phyloP scores from a whole-genome alignment of 2,797 vertebrate species.

The Loris lydekkerianus region DNA sequence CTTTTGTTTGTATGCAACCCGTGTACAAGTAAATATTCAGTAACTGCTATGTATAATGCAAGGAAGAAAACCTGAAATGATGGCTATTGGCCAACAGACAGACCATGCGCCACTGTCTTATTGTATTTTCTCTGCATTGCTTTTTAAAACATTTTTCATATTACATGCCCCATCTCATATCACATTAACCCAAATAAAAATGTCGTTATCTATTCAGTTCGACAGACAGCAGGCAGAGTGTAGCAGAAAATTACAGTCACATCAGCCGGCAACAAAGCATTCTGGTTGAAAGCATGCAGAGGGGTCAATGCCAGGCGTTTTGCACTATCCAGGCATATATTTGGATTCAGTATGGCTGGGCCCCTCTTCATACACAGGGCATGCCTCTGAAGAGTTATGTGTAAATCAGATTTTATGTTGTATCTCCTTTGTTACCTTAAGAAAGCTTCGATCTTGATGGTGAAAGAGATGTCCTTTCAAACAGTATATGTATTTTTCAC shows the following conservation, averaged over 20 bases:
- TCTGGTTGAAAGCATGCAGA: neutral
- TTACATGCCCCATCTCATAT: constrained; percentile 75
- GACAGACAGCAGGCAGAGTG: constrained; percentile 56
- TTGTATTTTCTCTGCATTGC: constrained; percentile 26
- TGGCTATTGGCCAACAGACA: neutral
- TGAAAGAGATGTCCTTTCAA: constrained; percentile 20
- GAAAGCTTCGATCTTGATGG: neutral
- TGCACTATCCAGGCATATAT: neutral
- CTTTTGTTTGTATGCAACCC: constrained; percentile 72
- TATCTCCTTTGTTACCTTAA: neutral
- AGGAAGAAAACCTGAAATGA: neutral
- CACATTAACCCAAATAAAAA: constrained; percentile 78
- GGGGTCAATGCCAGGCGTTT: neutral
- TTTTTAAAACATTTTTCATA: constrained; percentile 70
- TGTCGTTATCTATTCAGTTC: constrained; percentile 75
- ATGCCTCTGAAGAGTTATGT: neutral
- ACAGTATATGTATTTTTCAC: neutral
- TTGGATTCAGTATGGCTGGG: neutral
- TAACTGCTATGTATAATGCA: neutral
- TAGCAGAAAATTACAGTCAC: constrained; percentile 47
- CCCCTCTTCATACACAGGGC: neutral
- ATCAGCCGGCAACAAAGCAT: constrained; percentile 36
- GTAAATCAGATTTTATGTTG: constrained; percentile 29
- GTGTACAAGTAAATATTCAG: constrained; percentile 37
- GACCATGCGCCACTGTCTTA: neutral